Percentiles rank a stretch among this genome's conserved stretches.
Evolutionary conservation across 2,888 invertebrate genomes (phyloP).

Genomic region (Sphaerophoria taeniata): DNA sequence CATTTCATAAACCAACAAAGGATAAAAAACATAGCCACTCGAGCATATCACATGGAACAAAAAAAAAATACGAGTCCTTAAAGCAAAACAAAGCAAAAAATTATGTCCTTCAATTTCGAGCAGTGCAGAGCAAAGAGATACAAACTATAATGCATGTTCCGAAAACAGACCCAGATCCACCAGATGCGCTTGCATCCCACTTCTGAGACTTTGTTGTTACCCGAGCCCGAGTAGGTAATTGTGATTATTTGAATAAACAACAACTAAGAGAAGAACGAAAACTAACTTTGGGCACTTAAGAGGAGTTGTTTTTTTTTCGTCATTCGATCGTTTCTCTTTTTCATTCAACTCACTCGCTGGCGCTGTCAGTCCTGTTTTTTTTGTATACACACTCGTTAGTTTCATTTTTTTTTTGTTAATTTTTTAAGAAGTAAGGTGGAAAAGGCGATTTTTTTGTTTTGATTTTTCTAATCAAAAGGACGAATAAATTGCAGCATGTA

Average conservation of each 20-base stretch:
- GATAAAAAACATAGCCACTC: constrained; percentile 13
- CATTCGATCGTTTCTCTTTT: not conserved
- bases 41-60: constrained; percentile 6
- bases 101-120: constrained; percentile 11
- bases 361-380: not conserved
- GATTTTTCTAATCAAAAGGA: constrained; percentile 61
- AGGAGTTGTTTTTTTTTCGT: not conserved
- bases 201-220: constrained; percentile 18
- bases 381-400: not conserved
- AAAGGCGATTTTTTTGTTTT: constrained; percentile 38
- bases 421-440: constrained; percentile 28
- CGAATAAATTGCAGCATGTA: constrained; percentile 60
- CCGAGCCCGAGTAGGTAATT: constrained; percentile 25
- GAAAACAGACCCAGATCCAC: not conserved
- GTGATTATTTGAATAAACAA: constrained; percentile 35
- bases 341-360: constrained; percentile 24
- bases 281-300: constrained; percentile 25
- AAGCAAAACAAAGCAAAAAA: not conserved
- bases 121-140: not conserved
- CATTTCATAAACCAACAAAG: constrained; percentile 1
- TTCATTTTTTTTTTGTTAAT: constrained; percentile 12
- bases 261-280: constrained; percentile 3
- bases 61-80: constrained; percentile 5
- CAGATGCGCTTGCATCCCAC: constrained; percentile 3
- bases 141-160: constrained; percentile 17